phyloP scores from a whole-genome alignment of 1,140 invertebrate genomes.

The Aphelenchoides fujianensis region DNA sequence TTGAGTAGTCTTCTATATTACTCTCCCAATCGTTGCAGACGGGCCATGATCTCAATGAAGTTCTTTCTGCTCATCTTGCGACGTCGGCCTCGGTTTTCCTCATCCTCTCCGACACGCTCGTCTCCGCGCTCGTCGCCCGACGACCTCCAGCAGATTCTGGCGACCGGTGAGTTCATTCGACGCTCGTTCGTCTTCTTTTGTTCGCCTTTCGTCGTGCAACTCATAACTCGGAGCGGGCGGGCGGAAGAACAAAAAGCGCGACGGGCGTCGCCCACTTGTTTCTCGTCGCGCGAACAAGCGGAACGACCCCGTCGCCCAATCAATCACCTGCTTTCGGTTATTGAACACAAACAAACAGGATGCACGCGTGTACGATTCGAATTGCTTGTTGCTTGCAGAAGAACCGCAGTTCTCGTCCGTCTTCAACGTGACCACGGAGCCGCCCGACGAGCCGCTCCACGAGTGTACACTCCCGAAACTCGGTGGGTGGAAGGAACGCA shows the following conservation, averaged over 20 bases:
- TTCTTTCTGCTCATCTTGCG: constrained; percentile 9
- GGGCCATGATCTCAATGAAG: constrained; percentile 10
- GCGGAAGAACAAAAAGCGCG: no score
- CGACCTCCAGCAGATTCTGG: constrained; percentile 11
- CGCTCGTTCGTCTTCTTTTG: no score
- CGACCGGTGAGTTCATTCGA: constrained; percentile 17
- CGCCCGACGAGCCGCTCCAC: neutral
- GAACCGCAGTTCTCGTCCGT: neutral
- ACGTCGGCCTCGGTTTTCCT: constrained; percentile 12
- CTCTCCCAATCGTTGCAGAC: neutral
- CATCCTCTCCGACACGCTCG: constrained; percentile 10
- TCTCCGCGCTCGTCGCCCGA: neutral
- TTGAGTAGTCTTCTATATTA: no score
- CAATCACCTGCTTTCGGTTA: neutral
- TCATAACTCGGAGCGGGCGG: no score
- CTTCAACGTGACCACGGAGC: neutral
- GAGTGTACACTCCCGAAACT: constrained; percentile 21
- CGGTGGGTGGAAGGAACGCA: no score
- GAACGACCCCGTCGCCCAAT: neutral
- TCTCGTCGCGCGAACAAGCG: neutral
- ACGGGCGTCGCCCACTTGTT: no score
- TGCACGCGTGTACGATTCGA: neutral
- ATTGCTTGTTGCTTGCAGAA: neutral
- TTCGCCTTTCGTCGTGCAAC: no score
- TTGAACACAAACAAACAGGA: constrained; percentile 4